Evolutionary conservation across 2,797 vertebrate species (phyloP).

Genomic region (Tragelaphus eurycerus): DNA sequence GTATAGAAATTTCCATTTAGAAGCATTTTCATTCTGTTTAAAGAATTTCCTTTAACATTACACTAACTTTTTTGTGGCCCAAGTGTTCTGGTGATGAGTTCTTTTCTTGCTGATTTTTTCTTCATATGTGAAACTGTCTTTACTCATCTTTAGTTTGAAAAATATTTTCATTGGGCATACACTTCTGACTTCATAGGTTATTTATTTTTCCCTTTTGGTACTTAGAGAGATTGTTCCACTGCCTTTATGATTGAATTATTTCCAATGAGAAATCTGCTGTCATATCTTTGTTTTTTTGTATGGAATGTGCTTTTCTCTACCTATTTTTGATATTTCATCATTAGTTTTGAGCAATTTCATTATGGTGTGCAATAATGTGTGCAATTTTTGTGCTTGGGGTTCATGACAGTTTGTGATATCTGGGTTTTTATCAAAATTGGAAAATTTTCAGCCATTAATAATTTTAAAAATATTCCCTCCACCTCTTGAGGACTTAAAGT

Average conservation of each 20-base stretch:
- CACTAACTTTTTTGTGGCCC: background rate
- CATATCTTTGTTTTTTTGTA: background rate
- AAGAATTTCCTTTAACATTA: background rate
- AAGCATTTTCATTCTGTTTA: background rate
- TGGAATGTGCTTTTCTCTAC: background rate
- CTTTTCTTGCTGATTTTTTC: background rate
- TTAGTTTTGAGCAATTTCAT: background rate
- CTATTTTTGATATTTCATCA: slow-evolving; percentile 9
- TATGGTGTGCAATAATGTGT: background rate
- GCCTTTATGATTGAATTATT: background rate
- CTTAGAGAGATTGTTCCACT: background rate
- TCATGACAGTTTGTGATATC: background rate
- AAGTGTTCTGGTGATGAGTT: background rate
- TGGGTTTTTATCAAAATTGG: background rate
- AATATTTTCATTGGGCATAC: background rate
- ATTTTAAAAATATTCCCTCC: background rate
- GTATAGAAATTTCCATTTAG: background rate
- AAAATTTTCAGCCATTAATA: background rate
- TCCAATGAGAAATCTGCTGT: background rate
- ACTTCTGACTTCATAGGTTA: background rate
- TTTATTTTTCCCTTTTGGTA: background rate
- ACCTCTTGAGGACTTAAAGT: background rate
- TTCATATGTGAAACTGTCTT: background rate
- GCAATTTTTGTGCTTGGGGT: background rate
- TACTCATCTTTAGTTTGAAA: slow-evolving; percentile 19